phyloP scores from a whole-genome alignment of 2,888 invertebrate species.

The Deilephila elpenor region DNA sequence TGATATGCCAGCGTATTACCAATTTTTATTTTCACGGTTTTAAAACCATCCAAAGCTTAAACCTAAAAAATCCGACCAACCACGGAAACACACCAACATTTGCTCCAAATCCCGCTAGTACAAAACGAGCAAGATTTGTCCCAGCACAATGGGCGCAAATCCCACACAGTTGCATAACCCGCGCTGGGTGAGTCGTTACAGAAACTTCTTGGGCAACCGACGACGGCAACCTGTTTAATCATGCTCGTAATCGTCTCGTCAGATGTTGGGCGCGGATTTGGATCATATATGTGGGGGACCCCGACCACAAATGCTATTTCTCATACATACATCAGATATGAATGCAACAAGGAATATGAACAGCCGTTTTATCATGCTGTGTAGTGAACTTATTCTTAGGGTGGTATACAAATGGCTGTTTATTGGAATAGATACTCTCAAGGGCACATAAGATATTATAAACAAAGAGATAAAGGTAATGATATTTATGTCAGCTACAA shows the following conservation, averaged over 20 bases:
- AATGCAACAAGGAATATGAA: too few relatives aligned
- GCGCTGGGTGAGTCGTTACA: slow-evolving; percentile 33
- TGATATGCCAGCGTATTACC: too few relatives aligned
- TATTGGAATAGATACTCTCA: too few relatives aligned
- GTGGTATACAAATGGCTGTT: too few relatives aligned
- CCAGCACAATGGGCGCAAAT: slow-evolving; percentile 18
- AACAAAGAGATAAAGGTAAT: too few relatives aligned
- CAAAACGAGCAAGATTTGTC: slow-evolving; percentile 10
- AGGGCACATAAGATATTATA: too few relatives aligned
- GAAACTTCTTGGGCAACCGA: slow-evolving; percentile 31
- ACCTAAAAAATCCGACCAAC: background rate
- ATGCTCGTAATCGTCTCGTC: slow-evolving; percentile 18
- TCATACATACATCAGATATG: too few relatives aligned
- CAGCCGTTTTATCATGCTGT: too few relatives aligned
- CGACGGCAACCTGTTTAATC: slow-evolving; percentile 30
- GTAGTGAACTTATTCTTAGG: too few relatives aligned
- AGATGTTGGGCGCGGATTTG: slow-evolving; percentile 13
- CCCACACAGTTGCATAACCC: slow-evolving; percentile 38
- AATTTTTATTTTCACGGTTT: too few relatives aligned
- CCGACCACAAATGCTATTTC: too few relatives aligned
- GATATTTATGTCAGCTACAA: too few relatives aligned
- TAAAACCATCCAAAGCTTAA: background rate
- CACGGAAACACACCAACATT: slow-evolving; percentile 12
- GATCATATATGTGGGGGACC: background rate
- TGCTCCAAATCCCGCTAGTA: background rate